phyloP scores from a whole-genome alignment of 2,113 vertebrate species.

The Gallinago media region DNA sequence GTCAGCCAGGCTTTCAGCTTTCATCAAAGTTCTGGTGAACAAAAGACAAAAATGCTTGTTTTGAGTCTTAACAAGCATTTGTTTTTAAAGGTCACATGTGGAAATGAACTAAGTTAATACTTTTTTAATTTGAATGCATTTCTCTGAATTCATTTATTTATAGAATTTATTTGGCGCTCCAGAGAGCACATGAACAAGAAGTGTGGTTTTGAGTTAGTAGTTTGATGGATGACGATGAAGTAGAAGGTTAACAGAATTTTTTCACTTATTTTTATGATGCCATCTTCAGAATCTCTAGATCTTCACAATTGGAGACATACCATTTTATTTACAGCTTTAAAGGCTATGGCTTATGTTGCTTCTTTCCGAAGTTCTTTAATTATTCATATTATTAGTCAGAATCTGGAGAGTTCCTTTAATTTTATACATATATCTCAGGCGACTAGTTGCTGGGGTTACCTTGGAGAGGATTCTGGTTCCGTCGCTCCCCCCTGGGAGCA shows the following conservation, averaged over 20 bases:
- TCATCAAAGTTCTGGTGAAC: neutral
- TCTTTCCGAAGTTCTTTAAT: neutral
- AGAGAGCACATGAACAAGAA: neutral
- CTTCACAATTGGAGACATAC: neutral
- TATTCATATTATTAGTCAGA: neutral
- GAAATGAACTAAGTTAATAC: neutral
- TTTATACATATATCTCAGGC: neutral
- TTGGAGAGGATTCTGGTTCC: neutral
- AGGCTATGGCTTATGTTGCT: neutral
- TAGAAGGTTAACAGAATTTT: neutral
- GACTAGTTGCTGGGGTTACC: neutral
- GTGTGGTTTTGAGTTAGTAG: neutral
- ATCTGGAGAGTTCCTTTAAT: neutral
- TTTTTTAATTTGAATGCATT: neutral
- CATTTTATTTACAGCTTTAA: neutral
- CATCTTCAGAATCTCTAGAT: neutral
- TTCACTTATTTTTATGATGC: neutral
- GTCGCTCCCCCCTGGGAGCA: neutral
- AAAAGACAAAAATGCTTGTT: neutral
- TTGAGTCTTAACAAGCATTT: neutral
- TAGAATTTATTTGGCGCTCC: neutral
- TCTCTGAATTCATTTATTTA: neutral
- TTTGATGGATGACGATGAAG: neutral
- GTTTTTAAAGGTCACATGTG: neutral
- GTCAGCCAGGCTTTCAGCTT: neutral